Conservation (phyloP, 2,888 invertebrate genomes). For the Dryocosmus kuriphilus region DNA sequence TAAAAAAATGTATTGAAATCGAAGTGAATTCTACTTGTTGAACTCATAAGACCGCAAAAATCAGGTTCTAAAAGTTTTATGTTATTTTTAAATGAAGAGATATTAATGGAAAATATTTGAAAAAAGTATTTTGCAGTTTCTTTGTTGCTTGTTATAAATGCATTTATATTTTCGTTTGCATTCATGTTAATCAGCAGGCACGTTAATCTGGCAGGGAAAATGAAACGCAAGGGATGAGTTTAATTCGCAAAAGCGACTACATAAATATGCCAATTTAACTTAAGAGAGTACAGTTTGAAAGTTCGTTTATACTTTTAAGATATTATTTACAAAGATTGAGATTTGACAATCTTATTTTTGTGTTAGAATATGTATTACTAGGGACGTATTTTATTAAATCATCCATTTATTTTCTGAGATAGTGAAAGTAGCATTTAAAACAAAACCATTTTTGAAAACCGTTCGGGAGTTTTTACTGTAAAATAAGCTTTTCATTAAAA, state of each 20-base stretch:
- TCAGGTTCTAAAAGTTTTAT: too few species aligned
- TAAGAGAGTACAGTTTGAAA: background rate
- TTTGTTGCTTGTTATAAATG: background rate
- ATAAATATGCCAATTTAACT: background rate
- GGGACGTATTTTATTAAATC: too few species aligned
- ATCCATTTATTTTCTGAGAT: background rate
- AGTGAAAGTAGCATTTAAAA: background rate
- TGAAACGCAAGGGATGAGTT: slow-evolving; percentile 22
- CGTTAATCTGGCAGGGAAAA: slow-evolving; percentile 32
- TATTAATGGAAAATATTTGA: background rate
- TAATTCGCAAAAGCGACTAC: slow-evolving; percentile 32
- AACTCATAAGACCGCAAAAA: too few species aligned
- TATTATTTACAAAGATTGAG: background rate
- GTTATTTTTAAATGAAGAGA: too few species aligned
- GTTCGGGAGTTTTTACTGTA: background rate
- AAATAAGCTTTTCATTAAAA: background rate
- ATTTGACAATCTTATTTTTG: background rate
- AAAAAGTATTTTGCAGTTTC: background rate
- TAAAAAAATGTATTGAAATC: too few species aligned
- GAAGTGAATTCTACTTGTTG: too few species aligned
- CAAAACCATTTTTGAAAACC: background rate
- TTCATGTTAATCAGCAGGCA: slow-evolving; percentile 10
- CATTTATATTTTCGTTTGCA: slow-evolving; percentile 9
- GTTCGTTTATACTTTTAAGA: background rate
- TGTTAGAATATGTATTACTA: too few species aligned